Evolutionary conservation across 2,113 vertebrate species (phyloP).

Genomic region (Pleuronectes platessa): DNA sequence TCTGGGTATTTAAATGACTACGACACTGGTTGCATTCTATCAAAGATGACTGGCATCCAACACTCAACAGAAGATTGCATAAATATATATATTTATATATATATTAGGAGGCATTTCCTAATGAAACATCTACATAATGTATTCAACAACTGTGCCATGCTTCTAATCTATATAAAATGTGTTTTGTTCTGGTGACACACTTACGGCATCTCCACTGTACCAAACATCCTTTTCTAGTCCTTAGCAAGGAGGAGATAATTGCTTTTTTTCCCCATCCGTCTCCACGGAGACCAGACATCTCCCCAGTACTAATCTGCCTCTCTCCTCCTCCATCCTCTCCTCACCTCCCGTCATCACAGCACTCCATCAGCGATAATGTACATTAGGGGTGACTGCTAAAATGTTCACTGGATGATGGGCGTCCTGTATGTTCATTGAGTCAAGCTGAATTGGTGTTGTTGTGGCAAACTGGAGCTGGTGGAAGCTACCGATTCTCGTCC

Average conservation of each 20-base stretch:
- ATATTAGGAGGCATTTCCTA: constrained; percentile 27
- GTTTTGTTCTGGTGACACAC: constrained; percentile 62
- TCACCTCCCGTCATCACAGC: constrained; percentile 51
- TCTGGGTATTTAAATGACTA: constrained; percentile 36
- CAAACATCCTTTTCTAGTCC: constrained; percentile 67
- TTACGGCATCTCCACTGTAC: constrained; percentile 63
- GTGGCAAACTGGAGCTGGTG: constrained; percentile 40
- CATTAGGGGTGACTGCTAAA: constrained; percentile 61
- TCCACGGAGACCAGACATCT: constrained; percentile 78
- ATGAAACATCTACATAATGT: constrained; percentile 58
- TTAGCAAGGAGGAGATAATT: constrained; percentile 76
- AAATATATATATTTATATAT: constrained; percentile 12
- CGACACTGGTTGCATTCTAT: constrained; percentile 28
- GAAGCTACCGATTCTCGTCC: constrained; percentile 21
- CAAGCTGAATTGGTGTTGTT: constrained; percentile 49
- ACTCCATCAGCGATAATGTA: constrained; percentile 67
- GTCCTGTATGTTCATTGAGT: constrained; percentile 22
- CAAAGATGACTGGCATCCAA: constrained; percentile 42
- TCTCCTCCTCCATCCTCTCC: constrained; percentile 25
- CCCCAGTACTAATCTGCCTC: constrained; percentile 61
- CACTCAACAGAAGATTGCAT: constrained; percentile 24
- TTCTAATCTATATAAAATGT: constrained; percentile 59
- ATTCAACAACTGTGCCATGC: constrained; percentile 51
- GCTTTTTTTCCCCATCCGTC: constrained; percentile 70
- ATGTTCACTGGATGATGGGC: constrained; percentile 48